A percentile compares a stretch with the other conserved stretches of the same genome.
Conservation (phyloP, 1,140 invertebrate genomes). For the Cherax destructor region DNA sequence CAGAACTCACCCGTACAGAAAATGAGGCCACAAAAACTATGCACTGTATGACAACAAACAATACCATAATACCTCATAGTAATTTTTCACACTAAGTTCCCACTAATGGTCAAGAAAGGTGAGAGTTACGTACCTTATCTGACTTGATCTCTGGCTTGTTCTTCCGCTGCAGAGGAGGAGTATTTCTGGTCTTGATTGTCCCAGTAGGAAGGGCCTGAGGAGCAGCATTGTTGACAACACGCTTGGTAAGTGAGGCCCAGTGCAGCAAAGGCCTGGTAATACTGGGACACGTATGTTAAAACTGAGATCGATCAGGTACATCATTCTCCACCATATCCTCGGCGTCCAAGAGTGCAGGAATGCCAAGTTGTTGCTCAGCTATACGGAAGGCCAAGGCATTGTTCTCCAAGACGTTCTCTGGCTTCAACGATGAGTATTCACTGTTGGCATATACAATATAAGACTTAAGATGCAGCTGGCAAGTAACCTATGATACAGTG, state of each 20-base stretch:
- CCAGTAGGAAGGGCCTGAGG: not conserved
- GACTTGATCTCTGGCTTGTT: not conserved
- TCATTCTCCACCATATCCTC: constrained; percentile 94
- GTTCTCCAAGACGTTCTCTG: constrained; percentile 92
- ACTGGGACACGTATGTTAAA: constrained; percentile 86
- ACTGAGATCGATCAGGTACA: constrained; percentile 93
- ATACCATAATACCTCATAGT: no score
- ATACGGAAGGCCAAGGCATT: constrained; percentile 93
- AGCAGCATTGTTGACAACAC: constrained; percentile 15
- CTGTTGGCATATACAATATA: constrained; percentile 77
- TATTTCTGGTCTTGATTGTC: not conserved
- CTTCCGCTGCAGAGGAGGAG: constrained; percentile 2
- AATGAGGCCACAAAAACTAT: no score
- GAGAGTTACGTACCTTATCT: constrained; percentile 22
- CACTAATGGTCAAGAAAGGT: no score
- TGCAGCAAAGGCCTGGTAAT: constrained; percentile 75
- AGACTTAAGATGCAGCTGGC: no score
- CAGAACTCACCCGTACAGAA: no score
- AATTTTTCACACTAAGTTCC: no score
- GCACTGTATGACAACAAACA: no score
- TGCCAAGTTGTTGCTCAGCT: constrained; percentile 92
- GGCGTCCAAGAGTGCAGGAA: constrained; percentile 94
- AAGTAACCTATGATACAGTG: no score
- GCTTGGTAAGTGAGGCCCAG: not conserved
- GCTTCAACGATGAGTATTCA: constrained; percentile 89